Evolutionary conservation across 2,797 vertebrate species (phyloP), one percentile per base, ranked within the genome.

Genomic region (Calcarius lapponicus): DNA sequence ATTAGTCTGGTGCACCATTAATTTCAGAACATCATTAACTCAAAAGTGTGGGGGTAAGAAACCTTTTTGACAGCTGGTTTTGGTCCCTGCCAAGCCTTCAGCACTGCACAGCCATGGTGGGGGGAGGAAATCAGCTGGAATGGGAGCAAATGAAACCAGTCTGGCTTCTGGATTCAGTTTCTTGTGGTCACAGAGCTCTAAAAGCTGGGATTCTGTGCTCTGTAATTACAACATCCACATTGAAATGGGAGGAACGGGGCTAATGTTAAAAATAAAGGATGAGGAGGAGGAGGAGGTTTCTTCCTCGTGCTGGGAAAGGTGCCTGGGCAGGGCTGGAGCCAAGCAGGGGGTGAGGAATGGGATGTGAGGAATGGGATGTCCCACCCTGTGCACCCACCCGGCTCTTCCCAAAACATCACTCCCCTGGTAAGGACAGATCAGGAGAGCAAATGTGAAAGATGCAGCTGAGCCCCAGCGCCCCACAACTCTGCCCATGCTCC

Each of bases 101-200:
- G 88, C 58, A 67, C 78, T 54, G 96, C 93, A 89, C 73, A 92
- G 95, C 56, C 78, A 81, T 58, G 17, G 6, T 11, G 67, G 90
- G 73, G 76, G 96, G 74, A 97, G 97, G 97, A 97, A 97, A 97
- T 94, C 80, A 95, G 92, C 90, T 96, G 79, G 86, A 96, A 96
- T 86, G 93, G 96, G 42, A 95, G 93, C 95, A 97, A 97, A 95
- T 89, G 95, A 97, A 98, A 97, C 97, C 97, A 97, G 80, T 17
- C 96, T 96, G 95, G 92, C 89, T 97, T 96, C 96, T 97, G 95
- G 88, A 95, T 94, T 93, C 93, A 64, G 97, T 97, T 97, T 97
- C 91, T 96, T 97, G 97, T 97, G 97, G 97, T 95, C 71, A 78
- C 93, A 95, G 70, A 95, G 96, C 96, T 95, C 96, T 88, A 94